Evolutionary conservation across 2,113 vertebrate species (phyloP).

Genomic region (Dromas ardeola): DNA sequence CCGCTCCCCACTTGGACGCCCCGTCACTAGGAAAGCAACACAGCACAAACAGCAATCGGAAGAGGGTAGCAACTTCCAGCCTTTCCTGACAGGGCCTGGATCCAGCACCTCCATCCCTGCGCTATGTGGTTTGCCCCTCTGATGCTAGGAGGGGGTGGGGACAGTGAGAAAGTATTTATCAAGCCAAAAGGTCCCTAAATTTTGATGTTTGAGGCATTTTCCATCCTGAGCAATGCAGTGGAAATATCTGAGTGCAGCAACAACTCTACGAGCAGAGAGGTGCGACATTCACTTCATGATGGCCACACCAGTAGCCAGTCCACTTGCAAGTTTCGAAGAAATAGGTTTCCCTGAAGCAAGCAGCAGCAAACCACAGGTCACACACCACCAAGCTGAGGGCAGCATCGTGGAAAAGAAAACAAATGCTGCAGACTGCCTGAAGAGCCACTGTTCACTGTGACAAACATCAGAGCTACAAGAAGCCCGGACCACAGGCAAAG

Average conservation of each 20-base stretch:
- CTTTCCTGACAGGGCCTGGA: background rate
- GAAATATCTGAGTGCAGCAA: background rate
- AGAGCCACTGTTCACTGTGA: background rate
- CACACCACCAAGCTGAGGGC: rapidly evolving
- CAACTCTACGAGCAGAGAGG: rapidly evolving
- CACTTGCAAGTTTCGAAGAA: background rate
- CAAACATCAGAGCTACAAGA: background rate
- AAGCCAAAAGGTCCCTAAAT: background rate
- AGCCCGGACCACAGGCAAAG: background rate
- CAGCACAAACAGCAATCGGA: background rate
- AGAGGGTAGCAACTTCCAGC: background rate
- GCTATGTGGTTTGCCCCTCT: background rate
- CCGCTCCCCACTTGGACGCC: background rate
- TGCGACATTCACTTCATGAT: rapidly evolving
- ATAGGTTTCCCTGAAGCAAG: background rate
- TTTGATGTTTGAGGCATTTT: background rate
- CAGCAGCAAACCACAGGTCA: background rate
- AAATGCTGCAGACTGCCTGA: background rate
- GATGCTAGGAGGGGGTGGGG: rapidly evolving
- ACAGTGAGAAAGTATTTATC: background rate
- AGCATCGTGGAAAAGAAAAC: background rate
- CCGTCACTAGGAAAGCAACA: background rate
- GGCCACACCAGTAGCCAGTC: background rate
- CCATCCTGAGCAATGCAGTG: background rate
- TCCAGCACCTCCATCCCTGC: background rate